phyloP scores from a whole-genome alignment of 2,113 vertebrate genomes.

The Beaufortia kweichowensis region DNA sequence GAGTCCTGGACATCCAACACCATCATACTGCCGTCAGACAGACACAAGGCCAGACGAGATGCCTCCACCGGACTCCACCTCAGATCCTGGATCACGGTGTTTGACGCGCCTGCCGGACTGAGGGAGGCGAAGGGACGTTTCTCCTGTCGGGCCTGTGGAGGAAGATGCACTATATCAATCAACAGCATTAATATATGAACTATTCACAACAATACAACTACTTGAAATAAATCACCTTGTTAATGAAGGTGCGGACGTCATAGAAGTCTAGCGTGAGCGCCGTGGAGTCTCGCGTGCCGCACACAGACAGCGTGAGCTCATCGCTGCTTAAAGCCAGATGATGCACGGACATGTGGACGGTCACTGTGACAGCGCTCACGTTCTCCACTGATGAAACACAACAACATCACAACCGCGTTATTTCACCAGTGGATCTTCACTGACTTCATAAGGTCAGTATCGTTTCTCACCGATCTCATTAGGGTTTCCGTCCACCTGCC shows the following conservation, averaged over 20 bases:
- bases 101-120: conserved; percentile 70
- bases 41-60: conserved; percentile 80
- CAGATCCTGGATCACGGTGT: conserved; percentile 80
- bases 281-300: conserved; percentile 74
- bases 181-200: no score
- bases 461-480: conserved; percentile 82
- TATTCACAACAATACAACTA: no score
- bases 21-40: conserved; percentile 87
- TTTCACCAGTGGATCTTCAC: background rate
- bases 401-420: background rate
- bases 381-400: conserved; percentile 73
- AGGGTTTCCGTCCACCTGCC: conserved; percentile 79
- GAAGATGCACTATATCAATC: background rate
- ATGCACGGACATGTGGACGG: conserved; percentile 79
- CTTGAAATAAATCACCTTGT: conserved; percentile 76
- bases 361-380: conserved; percentile 72
- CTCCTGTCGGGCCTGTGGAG: conserved; percentile 76
- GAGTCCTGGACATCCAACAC: conserved; percentile 85
- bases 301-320: conserved; percentile 87
- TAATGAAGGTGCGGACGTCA: conserved; percentile 87
- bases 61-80: conserved; percentile 88
- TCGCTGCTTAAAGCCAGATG: conserved; percentile 91
- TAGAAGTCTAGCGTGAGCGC: conserved; percentile 85
- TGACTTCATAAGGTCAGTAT: background rate
- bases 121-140: conserved; percentile 85